Percentiles rank a stretch among this genome's conserved stretches.
Evolutionary conservation across 2,113 vertebrate genomes (phyloP).

Genomic region (Strix aluco): DNA sequence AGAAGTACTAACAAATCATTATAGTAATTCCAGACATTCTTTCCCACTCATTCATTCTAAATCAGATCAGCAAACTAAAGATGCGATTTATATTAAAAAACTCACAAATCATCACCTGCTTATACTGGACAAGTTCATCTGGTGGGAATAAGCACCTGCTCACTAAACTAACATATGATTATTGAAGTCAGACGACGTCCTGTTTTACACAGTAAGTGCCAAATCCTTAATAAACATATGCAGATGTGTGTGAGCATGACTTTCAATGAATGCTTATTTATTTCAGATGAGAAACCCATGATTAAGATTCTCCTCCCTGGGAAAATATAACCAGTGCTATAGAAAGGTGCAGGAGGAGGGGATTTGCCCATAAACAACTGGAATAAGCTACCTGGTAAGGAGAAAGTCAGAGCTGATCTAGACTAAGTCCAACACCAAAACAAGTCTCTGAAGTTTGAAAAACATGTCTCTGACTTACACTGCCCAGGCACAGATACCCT

Average conservation of each 20-base stretch:
- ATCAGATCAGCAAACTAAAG: background rate
- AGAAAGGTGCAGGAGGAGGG: background rate
- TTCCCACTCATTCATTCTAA: background rate
- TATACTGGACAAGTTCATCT: background rate
- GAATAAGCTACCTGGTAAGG: background rate
- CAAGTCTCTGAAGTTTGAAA: background rate
- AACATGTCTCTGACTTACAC: background rate
- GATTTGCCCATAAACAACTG: background rate
- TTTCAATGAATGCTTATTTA: background rate
- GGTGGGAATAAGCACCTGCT: background rate
- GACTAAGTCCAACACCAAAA: background rate
- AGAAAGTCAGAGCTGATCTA: too few relatives aligned
- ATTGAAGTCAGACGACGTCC: background rate
- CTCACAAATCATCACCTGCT: constrained; percentile 5
- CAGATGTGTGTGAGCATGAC: background rate
- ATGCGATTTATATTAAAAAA: background rate
- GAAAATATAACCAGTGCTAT: background rate
- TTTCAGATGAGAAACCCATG: background rate
- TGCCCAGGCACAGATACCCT: background rate
- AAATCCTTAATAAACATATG: background rate
- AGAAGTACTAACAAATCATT: background rate
- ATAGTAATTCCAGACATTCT: background rate
- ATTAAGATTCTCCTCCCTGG: background rate
- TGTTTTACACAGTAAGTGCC: background rate
- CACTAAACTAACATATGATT: background rate